Evolutionary conservation across 2,113 vertebrate species (phyloP), one percentile per base, ranked within the genome.

Genomic region (Orycteropus afer): DNA sequence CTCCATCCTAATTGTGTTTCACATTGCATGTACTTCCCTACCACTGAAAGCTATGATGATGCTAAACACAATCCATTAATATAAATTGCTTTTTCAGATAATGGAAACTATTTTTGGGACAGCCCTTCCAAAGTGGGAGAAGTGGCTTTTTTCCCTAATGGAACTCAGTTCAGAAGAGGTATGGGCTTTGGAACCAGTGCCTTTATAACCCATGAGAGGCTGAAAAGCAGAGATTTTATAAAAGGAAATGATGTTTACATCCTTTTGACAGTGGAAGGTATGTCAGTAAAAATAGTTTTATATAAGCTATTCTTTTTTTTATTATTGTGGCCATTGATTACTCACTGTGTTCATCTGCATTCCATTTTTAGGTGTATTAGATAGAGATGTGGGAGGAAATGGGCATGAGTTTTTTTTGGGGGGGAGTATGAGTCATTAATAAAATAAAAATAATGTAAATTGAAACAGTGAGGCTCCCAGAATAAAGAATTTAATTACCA

Each of bases 211-310:
- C 97, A 98, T 22, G 25, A 96, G 73, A 98, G 98, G 81, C 97
- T 99, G 93, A 98, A 67, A 95, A 99, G 98, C 92, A 98, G 98
- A 69, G 91, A 99, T 80, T 99, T 98, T 96, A 98, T 99, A 88
- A 99, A 99, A 97, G 99, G 98, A 82, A 97, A 98, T 5, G 76
- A 99, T 25, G 97, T 98, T 96, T 99, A 98, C 96, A 98, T 99
- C 84, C 98, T 99, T 78, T 69, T 99, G 92, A 99, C 99, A 37
- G 49, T 99, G 71, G 98, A 99, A 98, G 99, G 99, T 99, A 97
- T 34, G 96, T 85, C 85, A 96, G 37, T 71, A 74, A 86, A 81
- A 67, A 51, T 17, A 76, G 32, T 77, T 86, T 77, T 55, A 84
- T 29, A 13, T 17, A 80, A 63, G 22, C 9, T 91, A 18, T 22